These are phyloP conservation scores for Sphaeridia pumilis DNA, from an alignment of 2,888 invertebrate genomes.

Conservation along the genomic window DNA sequence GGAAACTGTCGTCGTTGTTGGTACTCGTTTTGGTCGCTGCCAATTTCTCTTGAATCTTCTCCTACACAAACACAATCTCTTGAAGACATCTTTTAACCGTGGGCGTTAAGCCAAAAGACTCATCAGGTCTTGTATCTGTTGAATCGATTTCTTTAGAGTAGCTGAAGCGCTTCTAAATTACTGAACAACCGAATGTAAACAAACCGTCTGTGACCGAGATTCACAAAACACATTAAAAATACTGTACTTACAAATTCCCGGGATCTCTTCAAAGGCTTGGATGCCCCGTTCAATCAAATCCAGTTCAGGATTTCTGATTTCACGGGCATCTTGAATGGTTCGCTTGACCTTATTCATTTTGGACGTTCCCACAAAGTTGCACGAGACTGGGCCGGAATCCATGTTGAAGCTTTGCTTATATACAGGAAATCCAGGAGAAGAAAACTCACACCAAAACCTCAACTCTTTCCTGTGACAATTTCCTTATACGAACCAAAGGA, in stretches of 20 bases:
- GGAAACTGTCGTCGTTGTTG: too few species aligned
- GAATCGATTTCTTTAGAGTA: too few species aligned
- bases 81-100: too few species aligned
- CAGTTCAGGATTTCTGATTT: conserved; percentile 81
- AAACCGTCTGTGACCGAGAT: not conserved
- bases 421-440: too few species aligned
- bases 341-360: conserved; percentile 90
- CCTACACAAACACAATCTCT: too few species aligned
- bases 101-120: conserved; percentile 3
- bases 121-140: too few species aligned
- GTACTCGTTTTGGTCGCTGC: too few species aligned
- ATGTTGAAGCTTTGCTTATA: conserved; percentile 39
- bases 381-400: conserved; percentile 54
- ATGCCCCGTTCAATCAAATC: conserved; percentile 90
- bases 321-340: conserved; percentile 80
- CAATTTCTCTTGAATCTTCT: too few species aligned
- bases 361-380: conserved; percentile 52
- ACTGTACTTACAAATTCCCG: conserved; percentile 81
- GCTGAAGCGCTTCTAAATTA: not conserved
- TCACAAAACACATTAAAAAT: conserved; percentile 3
- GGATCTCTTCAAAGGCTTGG: conserved; percentile 76
- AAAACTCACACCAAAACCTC: too few species aligned
- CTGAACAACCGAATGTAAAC: not conserved
- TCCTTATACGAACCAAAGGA: too few species aligned
- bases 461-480: too few species aligned